phyloP scores from a whole-genome alignment of 2,888 invertebrate genomes.

The Heliconius ismenius region DNA sequence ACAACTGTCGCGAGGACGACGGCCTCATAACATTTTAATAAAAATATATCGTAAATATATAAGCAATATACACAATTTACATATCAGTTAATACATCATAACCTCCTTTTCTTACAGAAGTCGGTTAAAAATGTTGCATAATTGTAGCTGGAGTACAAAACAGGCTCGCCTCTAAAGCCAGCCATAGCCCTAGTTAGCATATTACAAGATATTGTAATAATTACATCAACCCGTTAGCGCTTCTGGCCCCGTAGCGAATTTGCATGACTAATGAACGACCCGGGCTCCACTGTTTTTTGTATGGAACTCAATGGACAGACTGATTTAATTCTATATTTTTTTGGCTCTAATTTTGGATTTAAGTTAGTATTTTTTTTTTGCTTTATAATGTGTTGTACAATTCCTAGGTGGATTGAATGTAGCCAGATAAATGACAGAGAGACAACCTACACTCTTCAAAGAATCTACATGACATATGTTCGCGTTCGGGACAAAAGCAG shows the following conservation, averaged over 20 bases:
- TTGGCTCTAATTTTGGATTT: constrained; percentile 16
- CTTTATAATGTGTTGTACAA: not conserved
- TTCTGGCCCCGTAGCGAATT: constrained; percentile 53
- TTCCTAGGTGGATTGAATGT: not conserved
- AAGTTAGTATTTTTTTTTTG: not conserved
- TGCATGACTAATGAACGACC: constrained; percentile 67
- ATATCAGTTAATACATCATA: constrained; percentile 6
- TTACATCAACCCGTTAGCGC: constrained; percentile 54
- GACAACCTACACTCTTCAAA: too few relatives aligned
- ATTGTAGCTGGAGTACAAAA: constrained; percentile 19
- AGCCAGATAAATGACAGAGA: too few relatives aligned
- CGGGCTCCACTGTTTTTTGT: constrained; percentile 56
- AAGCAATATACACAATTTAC: not conserved
- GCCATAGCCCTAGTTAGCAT: constrained; percentile 54
- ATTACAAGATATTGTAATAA: constrained; percentile 62
- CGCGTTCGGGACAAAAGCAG: not conserved
- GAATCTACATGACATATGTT: too few relatives aligned
- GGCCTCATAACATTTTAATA: too few relatives aligned
- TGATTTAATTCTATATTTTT: constrained; percentile 32
- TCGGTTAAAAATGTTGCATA: constrained; percentile 1
- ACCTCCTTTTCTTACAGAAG: too few relatives aligned
- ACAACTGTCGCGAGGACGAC: too few relatives aligned
- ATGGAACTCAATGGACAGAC: constrained; percentile 26
- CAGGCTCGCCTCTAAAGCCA: constrained; percentile 8
- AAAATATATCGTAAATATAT: not conserved